Percentiles rank a stretch among this genome's conserved stretches.
Evolutionary conservation across 2,888 invertebrate species (phyloP).

Genomic region (Eilema sororculum): DNA sequence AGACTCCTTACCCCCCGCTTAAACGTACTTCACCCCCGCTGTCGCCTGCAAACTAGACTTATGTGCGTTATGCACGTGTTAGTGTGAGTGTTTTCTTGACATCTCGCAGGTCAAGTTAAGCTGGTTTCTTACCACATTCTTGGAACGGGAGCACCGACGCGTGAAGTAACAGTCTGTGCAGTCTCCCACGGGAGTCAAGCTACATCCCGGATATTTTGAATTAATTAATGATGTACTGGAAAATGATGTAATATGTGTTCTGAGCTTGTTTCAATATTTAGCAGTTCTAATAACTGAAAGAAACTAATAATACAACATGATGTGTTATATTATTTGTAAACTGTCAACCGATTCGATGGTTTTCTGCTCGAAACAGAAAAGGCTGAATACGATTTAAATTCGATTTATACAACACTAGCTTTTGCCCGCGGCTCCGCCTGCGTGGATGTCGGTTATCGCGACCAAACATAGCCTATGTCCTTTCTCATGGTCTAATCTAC

Average conservation of each 20-base stretch:
- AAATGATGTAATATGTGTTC: constrained; percentile 13
- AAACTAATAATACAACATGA: not conserved
- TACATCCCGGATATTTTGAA: constrained; percentile 36
- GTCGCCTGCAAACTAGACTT: not conserved
- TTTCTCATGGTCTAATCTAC: too few species aligned
- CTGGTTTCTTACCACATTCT: constrained; percentile 36
- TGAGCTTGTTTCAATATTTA: not conserved
- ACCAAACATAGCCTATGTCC: too few species aligned
- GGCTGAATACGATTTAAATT: too few species aligned
- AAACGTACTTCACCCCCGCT: constrained; percentile 5
- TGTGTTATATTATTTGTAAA: too few species aligned
- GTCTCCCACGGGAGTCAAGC: constrained; percentile 66
- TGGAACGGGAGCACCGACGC: constrained; percentile 45
- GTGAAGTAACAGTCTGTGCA: constrained; percentile 59
- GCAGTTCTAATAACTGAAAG: too few species aligned
- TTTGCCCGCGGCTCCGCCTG: too few species aligned
- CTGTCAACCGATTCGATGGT: too few species aligned
- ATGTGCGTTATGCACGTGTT: not conserved
- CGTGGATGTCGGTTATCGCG: too few species aligned
- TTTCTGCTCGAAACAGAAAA: too few species aligned
- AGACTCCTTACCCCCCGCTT: constrained; percentile 5
- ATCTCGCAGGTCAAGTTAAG: constrained; percentile 23
- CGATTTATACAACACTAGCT: too few species aligned
- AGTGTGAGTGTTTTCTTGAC: not conserved
- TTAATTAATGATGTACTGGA: constrained; percentile 30